Conservation (phyloP, 2,113 vertebrate species). For the Lagopus leucura region DNA sequence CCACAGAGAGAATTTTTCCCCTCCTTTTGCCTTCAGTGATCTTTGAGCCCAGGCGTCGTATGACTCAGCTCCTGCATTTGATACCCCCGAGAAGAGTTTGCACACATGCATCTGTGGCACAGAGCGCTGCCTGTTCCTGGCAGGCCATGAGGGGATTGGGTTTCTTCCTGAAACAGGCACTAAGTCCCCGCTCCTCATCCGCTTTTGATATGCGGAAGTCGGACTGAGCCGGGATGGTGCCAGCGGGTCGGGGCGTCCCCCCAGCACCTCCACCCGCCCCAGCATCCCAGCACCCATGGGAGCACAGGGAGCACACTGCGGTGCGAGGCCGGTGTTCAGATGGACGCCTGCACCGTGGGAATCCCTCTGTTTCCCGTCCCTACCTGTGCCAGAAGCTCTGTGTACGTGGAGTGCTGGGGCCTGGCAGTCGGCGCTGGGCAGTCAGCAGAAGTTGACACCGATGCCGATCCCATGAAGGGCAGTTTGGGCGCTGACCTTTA, state of each 20-base stretch:
- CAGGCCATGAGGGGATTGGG: not conserved
- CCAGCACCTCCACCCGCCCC: not conserved
- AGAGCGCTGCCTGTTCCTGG: not conserved
- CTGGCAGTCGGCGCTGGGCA: not conserved
- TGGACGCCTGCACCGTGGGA: not conserved
- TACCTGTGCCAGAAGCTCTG: not conserved
- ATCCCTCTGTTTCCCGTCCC: not conserved
- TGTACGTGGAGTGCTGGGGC: not conserved
- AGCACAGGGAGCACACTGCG: fast-evolving
- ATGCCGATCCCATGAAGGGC: not conserved
- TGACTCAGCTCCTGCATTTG: slow-evolving; percentile 64
- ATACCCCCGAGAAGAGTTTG: slow-evolving; percentile 22
- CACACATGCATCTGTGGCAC: slow-evolving; percentile 16
- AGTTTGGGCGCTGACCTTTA: not conserved
- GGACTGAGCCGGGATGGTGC: not conserved
- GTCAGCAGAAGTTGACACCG: slow-evolving; percentile 2
- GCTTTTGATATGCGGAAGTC: not conserved
- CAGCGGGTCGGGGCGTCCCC: not conserved
- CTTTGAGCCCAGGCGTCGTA: not conserved
- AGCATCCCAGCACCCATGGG: not conserved
- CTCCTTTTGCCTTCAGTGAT: slow-evolving; percentile 2
- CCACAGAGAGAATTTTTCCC: not conserved
- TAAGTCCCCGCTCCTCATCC: not conserved
- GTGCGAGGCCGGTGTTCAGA: not conserved
- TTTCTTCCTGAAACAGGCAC: slow-evolving; percentile 39